Evolutionary conservation across 2,888 invertebrate species (phyloP).

Genomic region (Coleophora deauratella): DNA sequence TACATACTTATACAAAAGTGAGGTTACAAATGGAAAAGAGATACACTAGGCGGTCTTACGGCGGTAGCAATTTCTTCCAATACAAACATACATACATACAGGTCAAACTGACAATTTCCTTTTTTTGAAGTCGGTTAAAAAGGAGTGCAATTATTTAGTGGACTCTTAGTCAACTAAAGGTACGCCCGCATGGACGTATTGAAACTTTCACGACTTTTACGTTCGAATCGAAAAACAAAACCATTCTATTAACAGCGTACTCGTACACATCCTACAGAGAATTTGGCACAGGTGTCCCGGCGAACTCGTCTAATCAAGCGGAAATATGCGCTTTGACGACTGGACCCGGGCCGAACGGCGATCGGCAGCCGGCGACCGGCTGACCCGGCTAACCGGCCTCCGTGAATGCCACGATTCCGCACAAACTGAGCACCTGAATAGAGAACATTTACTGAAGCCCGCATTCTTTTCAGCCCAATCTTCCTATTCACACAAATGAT

Average conservation of each 20-base stretch:
- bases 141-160: no score
- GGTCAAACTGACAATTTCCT: no score
- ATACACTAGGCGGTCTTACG: no score
- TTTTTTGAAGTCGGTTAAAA: no score
- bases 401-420: constrained; percentile 32
- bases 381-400: constrained; percentile 33
- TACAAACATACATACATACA: no score
- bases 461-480: constrained; percentile 32
- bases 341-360: constrained; percentile 24
- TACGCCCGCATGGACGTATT: no score
- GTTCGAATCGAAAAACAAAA: constrained; percentile 57
- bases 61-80: no score
- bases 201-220: constrained; percentile 42
- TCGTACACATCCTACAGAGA: constrained; percentile 18
- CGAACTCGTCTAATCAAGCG: constrained; percentile 65
- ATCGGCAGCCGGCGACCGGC: constrained; percentile 20
- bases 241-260: constrained; percentile 22
- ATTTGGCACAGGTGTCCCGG: constrained; percentile 53
- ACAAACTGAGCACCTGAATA: constrained; percentile 37
- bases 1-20: no score
- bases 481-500: constrained; percentile 35
- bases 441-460: constrained; percentile 42
- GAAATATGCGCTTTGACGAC: constrained; percentile 60
- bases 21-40: no score
- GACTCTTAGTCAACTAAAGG: no score